Percentiles rank a stretch among this genome's conserved stretches.
These are phyloP conservation scores for Mastomys natalensis DNA, from an alignment of 2,113 vertebrate genomes.

Conservation along the genomic window DNA sequence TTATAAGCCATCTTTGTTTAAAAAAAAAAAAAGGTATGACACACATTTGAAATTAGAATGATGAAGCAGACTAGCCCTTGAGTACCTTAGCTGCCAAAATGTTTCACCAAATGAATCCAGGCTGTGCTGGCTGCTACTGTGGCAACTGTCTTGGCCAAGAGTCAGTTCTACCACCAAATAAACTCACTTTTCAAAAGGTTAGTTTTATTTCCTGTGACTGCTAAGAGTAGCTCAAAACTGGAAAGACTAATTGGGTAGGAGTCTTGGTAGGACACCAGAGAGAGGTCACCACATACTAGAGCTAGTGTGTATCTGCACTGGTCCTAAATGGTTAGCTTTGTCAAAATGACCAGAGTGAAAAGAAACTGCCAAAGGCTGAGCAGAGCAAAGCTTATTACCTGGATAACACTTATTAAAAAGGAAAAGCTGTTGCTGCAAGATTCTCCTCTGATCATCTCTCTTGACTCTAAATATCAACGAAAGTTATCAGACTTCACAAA, in stretches of 20 bases:
- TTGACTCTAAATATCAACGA: not conserved
- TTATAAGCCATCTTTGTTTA: not conserved
- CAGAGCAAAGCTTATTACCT: slow-evolving; percentile 2
- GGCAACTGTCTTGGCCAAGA: not conserved
- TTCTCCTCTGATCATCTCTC: not conserved
- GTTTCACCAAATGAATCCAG: not conserved
- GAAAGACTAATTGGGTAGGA: not conserved
- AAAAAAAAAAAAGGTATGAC: not conserved
- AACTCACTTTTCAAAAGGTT: not conserved
- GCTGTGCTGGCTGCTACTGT: not conserved
- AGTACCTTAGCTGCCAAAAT: not conserved
- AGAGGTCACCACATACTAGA: not conserved
- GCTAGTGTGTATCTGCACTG: not conserved
- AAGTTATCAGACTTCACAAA: not conserved
- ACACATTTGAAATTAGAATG: not conserved
- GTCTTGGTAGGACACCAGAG: not conserved
- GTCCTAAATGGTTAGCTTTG: not conserved
- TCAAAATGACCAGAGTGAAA: not conserved
- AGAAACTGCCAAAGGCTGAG: not conserved
- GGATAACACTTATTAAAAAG: not conserved
- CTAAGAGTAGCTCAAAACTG: not conserved
- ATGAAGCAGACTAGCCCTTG: not conserved
- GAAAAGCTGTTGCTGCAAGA: not conserved
- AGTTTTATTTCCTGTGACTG: not conserved
- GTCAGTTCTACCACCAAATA: not conserved